Percentiles rank a stretch among this genome's conserved stretches.
Conservation (phyloP, 1,140 invertebrate genomes). For the Heliconius congener region DNA sequence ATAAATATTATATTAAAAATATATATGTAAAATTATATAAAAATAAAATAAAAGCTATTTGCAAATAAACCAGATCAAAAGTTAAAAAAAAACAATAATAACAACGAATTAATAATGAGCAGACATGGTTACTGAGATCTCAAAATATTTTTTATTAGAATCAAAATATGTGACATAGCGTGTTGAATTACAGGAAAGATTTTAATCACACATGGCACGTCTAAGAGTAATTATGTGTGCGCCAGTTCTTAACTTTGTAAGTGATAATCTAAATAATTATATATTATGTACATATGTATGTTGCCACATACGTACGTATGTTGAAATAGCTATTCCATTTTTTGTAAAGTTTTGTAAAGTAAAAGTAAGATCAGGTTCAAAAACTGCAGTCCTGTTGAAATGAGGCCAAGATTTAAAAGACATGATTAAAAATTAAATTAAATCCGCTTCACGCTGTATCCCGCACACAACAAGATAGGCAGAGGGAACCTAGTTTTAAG, state of each 20-base stretch:
- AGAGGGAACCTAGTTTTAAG: too few species aligned
- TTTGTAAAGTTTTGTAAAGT: neutral
- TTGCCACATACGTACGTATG: neutral
- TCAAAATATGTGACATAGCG: neutral
- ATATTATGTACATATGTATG: neutral
- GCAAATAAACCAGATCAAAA: too few species aligned
- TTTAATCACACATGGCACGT: neutral
- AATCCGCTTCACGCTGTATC: too few species aligned
- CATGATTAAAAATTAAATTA: neutral
- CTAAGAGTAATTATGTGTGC: neutral
- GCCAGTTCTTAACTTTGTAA: neutral
- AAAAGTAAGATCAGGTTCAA: neutral
- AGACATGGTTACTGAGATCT: too few species aligned
- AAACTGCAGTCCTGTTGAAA: neutral
- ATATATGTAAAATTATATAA: too few species aligned
- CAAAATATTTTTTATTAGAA: too few species aligned
- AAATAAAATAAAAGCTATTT: too few species aligned
- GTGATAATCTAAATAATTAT: conserved; percentile 3
- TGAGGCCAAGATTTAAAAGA: too few species aligned
- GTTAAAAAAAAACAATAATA: too few species aligned
- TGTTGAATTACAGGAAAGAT: conserved; percentile 6
- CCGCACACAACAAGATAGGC: too few species aligned
- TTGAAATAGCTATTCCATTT: neutral
- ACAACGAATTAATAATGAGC: too few species aligned
- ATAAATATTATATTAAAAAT: too few species aligned